Evolutionary conservation across 1,140 invertebrate species (phyloP), one percentile per base, ranked within the genome.

Genomic region (Tetragonula clypearis): DNA sequence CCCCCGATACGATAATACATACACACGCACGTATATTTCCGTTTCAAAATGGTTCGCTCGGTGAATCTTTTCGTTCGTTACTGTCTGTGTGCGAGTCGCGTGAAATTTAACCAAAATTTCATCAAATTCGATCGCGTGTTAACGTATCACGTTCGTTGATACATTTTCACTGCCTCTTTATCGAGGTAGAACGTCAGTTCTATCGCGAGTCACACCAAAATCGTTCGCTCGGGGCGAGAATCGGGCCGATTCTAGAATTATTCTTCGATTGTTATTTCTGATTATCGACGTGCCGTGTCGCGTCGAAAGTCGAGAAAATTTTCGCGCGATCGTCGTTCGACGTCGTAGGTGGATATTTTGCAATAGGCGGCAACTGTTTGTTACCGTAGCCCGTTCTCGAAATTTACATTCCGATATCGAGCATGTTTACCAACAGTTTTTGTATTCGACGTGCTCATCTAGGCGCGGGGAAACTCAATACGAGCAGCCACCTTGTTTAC

Each of bases 361-460:
- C 60, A 66, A 26, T 30, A n/a, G 55, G 23, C 4, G 21, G 30
- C 74, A 35, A 35, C 17, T 30, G 30, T 58, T 73, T 8, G 41
- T 55, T 65, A 73, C 4, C 2, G 17, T n/a, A 8, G 26, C 41
- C 41, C 23, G 15, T 71, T 2, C 49, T 49, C 49, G n/a, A 68
- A 19, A 76, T 76, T 82, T 56, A 58, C 49, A 21, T 66, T 58
- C 11, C 53, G 35, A 56, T 76, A 66, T 1, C 14, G 35, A 26
- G 21, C 30, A 17, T 72, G 68, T 72, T 72, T 60, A 69, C 68
- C 72, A 80, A 71, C 68, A 72, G 56, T 72, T 80, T 80, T 80
- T 5, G 68, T 17, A 26, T 55, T 53, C 26, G 65, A 58, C 55
- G 55, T 72, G 69, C 69, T 72, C 66, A 2, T 35, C 35, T 71